A percentile compares a stretch with the other conserved stretches of the same genome.
These are phyloP conservation scores for Aphelocoma californica DNA, from an alignment of 2,797 vertebrate genomes.

Conservation along the genomic window DNA sequence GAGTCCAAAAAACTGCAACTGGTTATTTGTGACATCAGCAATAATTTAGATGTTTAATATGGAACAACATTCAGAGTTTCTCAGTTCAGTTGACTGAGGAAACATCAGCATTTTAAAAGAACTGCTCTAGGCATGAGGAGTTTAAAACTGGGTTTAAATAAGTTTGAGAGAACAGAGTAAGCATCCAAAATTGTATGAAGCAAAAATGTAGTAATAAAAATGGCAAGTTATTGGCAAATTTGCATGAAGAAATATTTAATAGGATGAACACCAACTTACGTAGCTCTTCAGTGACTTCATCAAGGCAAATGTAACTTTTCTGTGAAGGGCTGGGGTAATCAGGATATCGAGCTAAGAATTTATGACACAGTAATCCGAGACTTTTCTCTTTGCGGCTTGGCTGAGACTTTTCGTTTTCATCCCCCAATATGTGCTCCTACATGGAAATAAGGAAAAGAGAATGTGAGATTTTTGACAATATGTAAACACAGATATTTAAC, in stretches of 20 bases:
- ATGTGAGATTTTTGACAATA: background rate
- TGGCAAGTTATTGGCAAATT: background rate
- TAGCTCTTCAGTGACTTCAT: slow-evolving; percentile 91
- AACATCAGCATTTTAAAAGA: background rate
- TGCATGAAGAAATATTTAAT: background rate
- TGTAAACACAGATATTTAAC: background rate
- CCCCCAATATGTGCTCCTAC: slow-evolving; percentile 84
- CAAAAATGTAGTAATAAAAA: background rate
- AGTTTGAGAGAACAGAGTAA: background rate
- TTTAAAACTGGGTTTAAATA: background rate
- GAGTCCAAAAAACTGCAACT: background rate
- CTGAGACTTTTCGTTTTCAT: slow-evolving; percentile 88
- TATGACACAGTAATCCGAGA: slow-evolving; percentile 91
- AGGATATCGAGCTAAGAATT: slow-evolving; percentile 91
- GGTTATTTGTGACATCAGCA: background rate
- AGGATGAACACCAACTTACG: slow-evolving; percentile 77
- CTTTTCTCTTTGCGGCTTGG: slow-evolving; percentile 96
- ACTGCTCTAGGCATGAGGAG: background rate
- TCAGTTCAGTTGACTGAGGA: background rate
- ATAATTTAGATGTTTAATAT: background rate
- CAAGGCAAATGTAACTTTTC: slow-evolving; percentile 90
- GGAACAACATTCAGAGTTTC: background rate
- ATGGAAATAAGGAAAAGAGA: background rate
- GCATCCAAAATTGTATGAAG: background rate
- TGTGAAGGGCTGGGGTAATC: slow-evolving; percentile 83